Evolutionary conservation across 1,140 invertebrate species (phyloP).

Genomic region (Drosophila asahinai): DNA sequence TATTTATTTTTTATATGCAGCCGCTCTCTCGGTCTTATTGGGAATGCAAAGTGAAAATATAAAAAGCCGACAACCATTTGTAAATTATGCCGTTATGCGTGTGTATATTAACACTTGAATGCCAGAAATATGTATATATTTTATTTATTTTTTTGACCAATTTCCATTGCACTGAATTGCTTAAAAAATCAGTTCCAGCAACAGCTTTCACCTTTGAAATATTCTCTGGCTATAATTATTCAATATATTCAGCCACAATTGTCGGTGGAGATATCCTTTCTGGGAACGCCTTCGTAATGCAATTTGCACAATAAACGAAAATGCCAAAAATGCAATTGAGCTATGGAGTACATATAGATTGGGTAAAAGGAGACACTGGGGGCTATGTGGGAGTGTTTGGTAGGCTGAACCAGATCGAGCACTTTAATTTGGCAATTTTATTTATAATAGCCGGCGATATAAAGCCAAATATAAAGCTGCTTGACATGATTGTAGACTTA

Average conservation of each 20-base stretch:
- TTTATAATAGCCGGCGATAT: slow-evolving; percentile 35
- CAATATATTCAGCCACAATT: slow-evolving; percentile 4
- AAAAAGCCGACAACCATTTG: slow-evolving; percentile 43
- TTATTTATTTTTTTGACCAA: neutral
- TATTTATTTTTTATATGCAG: slow-evolving; percentile 46
- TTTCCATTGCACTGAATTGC: slow-evolving; percentile 11
- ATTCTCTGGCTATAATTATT: slow-evolving; percentile 1
- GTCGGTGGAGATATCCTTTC: neutral
- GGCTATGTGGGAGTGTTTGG: slow-evolving; percentile 8
- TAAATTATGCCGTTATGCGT: slow-evolving; percentile 58
- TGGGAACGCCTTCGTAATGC: slow-evolving; percentile 16
- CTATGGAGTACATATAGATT: slow-evolving; percentile 1
- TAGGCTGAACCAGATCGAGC: slow-evolving; percentile 8
- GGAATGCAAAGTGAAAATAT: slow-evolving; percentile 13
- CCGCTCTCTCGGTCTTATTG: slow-evolving; percentile 1
- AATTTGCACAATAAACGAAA: slow-evolving; percentile 50
- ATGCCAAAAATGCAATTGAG: slow-evolving; percentile 47
- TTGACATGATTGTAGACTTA: slow-evolving; percentile 4
- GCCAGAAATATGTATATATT: slow-evolving; percentile 4
- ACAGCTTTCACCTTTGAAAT: neutral
- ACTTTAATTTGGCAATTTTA: slow-evolving; percentile 60
- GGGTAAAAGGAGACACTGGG: neutral
- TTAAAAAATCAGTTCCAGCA: slow-evolving; percentile 11
- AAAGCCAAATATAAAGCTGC: slow-evolving; percentile 9
- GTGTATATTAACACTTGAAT: slow-evolving; percentile 51